Conservation (phyloP, 2,888 invertebrate genomes). For the Actias luna region DNA sequence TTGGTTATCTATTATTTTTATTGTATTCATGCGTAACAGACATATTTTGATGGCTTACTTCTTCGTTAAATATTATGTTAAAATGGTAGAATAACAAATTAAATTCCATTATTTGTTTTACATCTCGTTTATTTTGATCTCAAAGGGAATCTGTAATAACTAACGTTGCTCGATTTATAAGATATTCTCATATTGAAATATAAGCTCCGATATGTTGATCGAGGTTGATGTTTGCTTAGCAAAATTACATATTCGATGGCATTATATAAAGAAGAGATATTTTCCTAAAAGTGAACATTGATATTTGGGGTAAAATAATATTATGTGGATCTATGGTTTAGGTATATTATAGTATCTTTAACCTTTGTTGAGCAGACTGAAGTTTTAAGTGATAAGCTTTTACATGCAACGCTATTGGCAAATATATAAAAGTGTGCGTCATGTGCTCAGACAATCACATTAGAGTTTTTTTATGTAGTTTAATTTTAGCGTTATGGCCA, state of each 20-base stretch:
- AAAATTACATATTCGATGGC: conserved; percentile 5
- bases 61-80: conserved; percentile 2
- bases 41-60: not conserved
- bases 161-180: not conserved
- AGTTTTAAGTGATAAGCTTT: not conserved
- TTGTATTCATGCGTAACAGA: not conserved
- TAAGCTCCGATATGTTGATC: conserved; percentile 4
- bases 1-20: not conserved
- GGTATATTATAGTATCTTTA: not conserved
- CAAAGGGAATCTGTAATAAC: conserved; percentile 21
- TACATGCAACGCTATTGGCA: not conserved
- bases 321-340: not conserved
- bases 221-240: conserved; percentile 6
- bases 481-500: too few relatives aligned
- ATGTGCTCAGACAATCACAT: too few relatives aligned
- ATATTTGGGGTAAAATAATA: not conserved
- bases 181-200: not conserved
- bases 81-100: conserved; percentile 19
- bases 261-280: not conserved
- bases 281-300: not conserved
- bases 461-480: too few relatives aligned
- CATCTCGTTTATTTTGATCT: conserved; percentile 17
- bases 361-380: not conserved
- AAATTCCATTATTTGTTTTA: conserved; percentile 23
- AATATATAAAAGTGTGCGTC: not conserved